phyloP scores from a whole-genome alignment of 2,797 vertebrate genomes.

The Phaenicophaeus curvirostris region DNA sequence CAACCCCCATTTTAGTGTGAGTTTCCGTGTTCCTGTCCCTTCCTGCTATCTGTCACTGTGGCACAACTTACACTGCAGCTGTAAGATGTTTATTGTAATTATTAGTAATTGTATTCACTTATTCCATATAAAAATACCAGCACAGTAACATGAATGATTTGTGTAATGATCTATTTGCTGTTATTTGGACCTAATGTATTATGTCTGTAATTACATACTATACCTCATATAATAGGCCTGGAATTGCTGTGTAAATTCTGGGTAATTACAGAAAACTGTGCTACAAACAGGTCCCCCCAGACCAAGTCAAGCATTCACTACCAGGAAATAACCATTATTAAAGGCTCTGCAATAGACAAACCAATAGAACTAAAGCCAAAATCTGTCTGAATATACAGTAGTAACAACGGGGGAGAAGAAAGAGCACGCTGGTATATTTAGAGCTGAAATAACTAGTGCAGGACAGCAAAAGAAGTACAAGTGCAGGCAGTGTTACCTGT shows the following conservation, averaged over 20 bases:
- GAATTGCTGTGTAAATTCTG: constrained; percentile 59
- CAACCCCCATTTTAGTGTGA: background rate
- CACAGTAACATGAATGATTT: constrained; percentile 49
- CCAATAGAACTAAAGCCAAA: background rate
- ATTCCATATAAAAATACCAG: constrained; percentile 41
- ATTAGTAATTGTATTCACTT: constrained; percentile 20
- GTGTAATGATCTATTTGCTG: constrained; percentile 55
- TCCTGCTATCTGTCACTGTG: background rate
- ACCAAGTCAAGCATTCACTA: constrained; percentile 11
- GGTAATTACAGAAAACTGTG: constrained; percentile 48
- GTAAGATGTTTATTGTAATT: constrained; percentile 3
- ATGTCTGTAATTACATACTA: constrained; percentile 51
- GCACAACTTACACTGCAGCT: background rate
- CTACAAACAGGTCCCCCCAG: constrained; percentile 50
- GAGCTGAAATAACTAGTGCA: background rate
- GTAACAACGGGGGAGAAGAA: background rate
- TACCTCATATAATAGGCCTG: constrained; percentile 13
- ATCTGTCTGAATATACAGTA: background rate
- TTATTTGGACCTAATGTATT: constrained; percentile 51
- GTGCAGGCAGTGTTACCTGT: background rate
- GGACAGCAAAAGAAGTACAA: background rate
- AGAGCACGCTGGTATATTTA: background rate
- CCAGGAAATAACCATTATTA: constrained; percentile 44
- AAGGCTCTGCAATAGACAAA: constrained; percentile 1
- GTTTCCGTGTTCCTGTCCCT: background rate